Conservation (phyloP, 2,797 vertebrate genomes). For the Enteromius fasciolatus region DNA sequence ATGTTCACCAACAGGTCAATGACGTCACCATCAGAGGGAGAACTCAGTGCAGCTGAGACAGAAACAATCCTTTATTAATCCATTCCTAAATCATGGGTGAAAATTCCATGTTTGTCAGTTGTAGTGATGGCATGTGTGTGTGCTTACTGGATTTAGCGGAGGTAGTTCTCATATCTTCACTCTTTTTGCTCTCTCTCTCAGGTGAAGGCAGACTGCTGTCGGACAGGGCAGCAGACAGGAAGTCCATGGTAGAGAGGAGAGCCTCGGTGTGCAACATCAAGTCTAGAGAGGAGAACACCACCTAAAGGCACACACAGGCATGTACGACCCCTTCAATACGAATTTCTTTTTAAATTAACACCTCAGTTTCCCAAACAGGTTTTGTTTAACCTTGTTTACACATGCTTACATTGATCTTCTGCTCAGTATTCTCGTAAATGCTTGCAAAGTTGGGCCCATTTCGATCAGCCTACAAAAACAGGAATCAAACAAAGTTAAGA, state of each 20-base stretch:
- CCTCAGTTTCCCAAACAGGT: background rate
- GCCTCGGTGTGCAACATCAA: slow-evolving; percentile 91
- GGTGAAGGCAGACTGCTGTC: slow-evolving; percentile 61
- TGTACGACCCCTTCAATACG: background rate
- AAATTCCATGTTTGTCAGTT: background rate
- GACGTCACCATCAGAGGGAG: slow-evolving; percentile 67
- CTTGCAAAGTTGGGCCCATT: slow-evolving; percentile 85
- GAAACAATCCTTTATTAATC: slow-evolving; percentile 32
- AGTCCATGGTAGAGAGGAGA: slow-evolving; percentile 88
- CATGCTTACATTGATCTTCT: slow-evolving; percentile 83
- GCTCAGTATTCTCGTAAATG: slow-evolving; percentile 82
- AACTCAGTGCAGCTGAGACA: slow-evolving; percentile 67
- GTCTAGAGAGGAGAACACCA: slow-evolving; percentile 88
- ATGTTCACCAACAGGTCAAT: slow-evolving; percentile 85
- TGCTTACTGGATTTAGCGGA: slow-evolving; percentile 76
- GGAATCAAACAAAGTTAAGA: background rate
- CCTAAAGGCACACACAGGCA: slow-evolving; percentile 70
- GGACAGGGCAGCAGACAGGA: slow-evolving; percentile 80
- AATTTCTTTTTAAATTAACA: background rate
- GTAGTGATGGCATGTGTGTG: background rate
- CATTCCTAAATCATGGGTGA: background rate
- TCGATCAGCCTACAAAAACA: slow-evolving; percentile 80
- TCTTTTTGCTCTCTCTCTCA: slow-evolving; percentile 72
- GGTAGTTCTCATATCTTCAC: slow-evolving; percentile 72
- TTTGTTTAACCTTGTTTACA: background rate